Evolutionary conservation across 35 echinoderm and acorn worm species (phyloP).

Genomic region (Heliocidaris erythrogramma): DNA sequence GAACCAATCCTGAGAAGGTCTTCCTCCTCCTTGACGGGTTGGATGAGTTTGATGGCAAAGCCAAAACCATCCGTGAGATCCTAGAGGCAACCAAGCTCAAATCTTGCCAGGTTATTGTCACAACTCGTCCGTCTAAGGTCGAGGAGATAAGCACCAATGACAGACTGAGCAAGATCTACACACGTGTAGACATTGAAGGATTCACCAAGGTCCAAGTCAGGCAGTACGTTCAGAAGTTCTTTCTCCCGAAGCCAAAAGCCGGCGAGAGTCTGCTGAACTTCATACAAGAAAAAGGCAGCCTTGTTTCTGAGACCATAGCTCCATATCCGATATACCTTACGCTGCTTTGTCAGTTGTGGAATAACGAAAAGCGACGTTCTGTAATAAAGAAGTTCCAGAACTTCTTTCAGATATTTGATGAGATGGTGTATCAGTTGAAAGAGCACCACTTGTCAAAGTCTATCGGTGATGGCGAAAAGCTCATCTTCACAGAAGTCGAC

Average conservation of each 20-base stretch:
- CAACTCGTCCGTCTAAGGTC: not conserved
- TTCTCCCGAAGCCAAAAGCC: not conserved
- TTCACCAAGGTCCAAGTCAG: not conserved
- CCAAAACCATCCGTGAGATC: not conserved
- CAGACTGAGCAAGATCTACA: not conserved
- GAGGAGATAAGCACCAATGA: not conserved
- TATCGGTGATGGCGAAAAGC: not conserved
- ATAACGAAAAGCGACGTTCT: not conserved
- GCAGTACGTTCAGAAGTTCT: not conserved
- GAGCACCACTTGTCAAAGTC: constrained; percentile 2
- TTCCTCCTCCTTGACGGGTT: not conserved
- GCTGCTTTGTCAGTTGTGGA: constrained; percentile 23
- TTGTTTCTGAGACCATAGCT: constrained; percentile 7
- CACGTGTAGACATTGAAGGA: not conserved
- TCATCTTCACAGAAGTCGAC: not conserved
- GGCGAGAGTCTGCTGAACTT: not conserved
- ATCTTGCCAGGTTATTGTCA: not conserved
- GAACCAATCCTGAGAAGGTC: constrained; percentile 7
- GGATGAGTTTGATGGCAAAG: not conserved
- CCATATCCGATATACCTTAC: constrained; percentile 19
- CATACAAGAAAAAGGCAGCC: not conserved
- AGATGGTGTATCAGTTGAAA: not conserved
- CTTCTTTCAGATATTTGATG: constrained; percentile 7
- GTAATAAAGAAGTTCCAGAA: constrained; percentile 11
- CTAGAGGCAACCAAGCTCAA: not conserved